A percentile compares a stretch with the other conserved stretches of the same genome.
These are phyloP conservation scores for Arizona elegans DNA, from an alignment of 2,113 vertebrate species.

Conservation along the genomic window DNA sequence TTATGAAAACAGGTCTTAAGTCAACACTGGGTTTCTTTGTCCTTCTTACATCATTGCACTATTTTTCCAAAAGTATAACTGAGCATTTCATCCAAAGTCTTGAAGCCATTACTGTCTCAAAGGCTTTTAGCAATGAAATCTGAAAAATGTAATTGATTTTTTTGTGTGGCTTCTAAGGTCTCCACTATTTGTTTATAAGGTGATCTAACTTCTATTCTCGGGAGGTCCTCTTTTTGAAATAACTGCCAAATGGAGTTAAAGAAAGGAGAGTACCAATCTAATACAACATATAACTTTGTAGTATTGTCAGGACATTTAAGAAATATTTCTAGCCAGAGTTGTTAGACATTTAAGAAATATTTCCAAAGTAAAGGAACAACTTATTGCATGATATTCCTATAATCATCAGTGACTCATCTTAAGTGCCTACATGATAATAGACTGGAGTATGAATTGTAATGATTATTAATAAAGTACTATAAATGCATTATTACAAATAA, in stretches of 20 bases:
- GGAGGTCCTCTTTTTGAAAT: neutral
- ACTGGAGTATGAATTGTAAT: neutral
- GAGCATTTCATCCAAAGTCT: constrained; percentile 14
- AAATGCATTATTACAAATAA: neutral
- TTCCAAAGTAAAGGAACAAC: neutral
- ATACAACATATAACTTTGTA: neutral
- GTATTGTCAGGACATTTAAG: neutral
- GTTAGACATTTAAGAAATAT: neutral
- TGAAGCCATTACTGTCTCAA: constrained; percentile 2
- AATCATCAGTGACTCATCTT: neutral
- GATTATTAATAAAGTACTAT: neutral
- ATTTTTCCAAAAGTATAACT: neutral
- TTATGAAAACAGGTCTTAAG: neutral
- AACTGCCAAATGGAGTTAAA: neutral
- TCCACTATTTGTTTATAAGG: constrained; percentile 23
- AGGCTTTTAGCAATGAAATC: neutral
- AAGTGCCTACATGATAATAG: neutral
- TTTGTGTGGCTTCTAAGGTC: constrained; percentile 14
- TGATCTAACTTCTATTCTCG: neutral
- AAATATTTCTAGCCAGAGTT: neutral
- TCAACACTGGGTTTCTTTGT: neutral
- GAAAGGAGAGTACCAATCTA: neutral
- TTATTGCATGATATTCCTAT: neutral
- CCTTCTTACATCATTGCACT: neutral
- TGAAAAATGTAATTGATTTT: constrained; percentile 29